Percentiles rank a stretch among this genome's conserved stretches.
phyloP scores from a whole-genome alignment of 2,797 vertebrate genomes.

The Gadopsis bispinosus region DNA sequence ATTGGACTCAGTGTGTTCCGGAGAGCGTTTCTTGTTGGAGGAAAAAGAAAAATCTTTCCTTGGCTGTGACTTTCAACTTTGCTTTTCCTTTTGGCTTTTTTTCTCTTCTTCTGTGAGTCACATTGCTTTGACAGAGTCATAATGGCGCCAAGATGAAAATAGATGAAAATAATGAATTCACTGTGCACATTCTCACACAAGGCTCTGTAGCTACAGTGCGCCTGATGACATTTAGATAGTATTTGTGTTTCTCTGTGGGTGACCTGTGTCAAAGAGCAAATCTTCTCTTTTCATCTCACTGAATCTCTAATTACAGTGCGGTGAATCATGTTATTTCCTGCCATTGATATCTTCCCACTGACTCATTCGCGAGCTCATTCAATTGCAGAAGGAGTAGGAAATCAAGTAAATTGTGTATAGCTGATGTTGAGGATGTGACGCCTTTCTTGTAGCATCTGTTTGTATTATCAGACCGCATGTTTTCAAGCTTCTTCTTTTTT shows the following conservation, averaged over 20 bases:
- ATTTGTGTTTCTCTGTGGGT: slow-evolving; percentile 80
- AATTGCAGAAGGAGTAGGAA: slow-evolving; percentile 54
- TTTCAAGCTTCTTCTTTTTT: slow-evolving; percentile 19
- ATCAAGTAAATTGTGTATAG: slow-evolving; percentile 69
- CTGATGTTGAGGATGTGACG: slow-evolving; percentile 59
- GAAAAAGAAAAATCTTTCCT: slow-evolving; percentile 45
- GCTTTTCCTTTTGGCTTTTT: slow-evolving; percentile 42
- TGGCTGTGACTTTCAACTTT: slow-evolving; percentile 71
- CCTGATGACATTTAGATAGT: slow-evolving; percentile 77
- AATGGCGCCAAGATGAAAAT: slow-evolving; percentile 61
- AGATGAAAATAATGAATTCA: slow-evolving; percentile 74
- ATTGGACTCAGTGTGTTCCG: slow-evolving; percentile 53
- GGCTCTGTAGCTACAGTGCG: slow-evolving; percentile 49
- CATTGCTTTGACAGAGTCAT: slow-evolving; percentile 57
- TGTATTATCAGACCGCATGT: slow-evolving; percentile 52
- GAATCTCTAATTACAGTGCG: slow-evolving; percentile 78
- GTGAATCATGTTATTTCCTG: slow-evolving; percentile 75
- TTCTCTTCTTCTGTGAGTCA: slow-evolving; percentile 64
- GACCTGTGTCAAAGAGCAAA: slow-evolving; percentile 77
- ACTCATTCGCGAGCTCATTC: slow-evolving; percentile 51
- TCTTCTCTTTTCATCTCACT: slow-evolving; percentile 73
- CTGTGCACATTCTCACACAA: slow-evolving; percentile 19
- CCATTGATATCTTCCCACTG: slow-evolving; percentile 70
- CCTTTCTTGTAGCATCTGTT: slow-evolving; percentile 76
- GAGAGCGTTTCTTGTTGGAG: slow-evolving; percentile 39